These are phyloP conservation scores for Sebastes flavidus DNA, from an alignment of 2,797 vertebrate genomes.

Conservation along the genomic window DNA sequence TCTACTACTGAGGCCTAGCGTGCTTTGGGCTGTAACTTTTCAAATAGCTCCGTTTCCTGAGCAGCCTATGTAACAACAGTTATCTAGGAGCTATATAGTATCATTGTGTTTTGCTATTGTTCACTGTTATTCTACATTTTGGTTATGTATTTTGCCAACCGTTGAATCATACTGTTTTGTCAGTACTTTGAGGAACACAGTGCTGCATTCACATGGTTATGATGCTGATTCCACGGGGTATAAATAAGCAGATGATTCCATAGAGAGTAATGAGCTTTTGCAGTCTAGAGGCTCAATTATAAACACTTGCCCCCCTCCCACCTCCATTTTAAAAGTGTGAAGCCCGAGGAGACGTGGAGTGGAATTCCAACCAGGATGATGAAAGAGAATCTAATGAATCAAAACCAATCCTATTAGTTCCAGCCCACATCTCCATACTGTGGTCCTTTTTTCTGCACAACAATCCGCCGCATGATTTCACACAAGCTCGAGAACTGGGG, in stretches of 20 bases:
- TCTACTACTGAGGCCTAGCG: not conserved
- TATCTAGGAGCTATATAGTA: not conserved
- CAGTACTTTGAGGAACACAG: constrained; percentile 5
- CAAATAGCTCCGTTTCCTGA: not conserved
- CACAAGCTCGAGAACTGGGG: constrained; percentile 70
- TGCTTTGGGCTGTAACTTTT: not conserved
- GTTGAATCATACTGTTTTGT: constrained; percentile 15
- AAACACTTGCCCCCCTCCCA: constrained; percentile 58
- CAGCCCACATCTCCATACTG: constrained; percentile 85
- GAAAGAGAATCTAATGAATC: constrained; percentile 92
- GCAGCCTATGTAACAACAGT: not conserved
- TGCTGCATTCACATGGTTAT: constrained; percentile 29
- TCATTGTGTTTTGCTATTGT: not conserved
- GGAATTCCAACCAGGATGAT: constrained; percentile 89
- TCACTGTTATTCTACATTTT: not conserved
- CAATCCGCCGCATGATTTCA: constrained; percentile 78
- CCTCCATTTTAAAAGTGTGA: constrained; percentile 82
- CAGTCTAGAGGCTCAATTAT: constrained; percentile 68
- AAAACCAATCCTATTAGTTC: constrained; percentile 93
- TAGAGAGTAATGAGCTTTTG: constrained; percentile 61
- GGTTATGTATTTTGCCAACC: not conserved
- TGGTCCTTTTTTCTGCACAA: constrained; percentile 71
- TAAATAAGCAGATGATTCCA: constrained; percentile 60
- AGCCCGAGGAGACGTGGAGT: constrained; percentile 84
- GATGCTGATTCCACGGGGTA: constrained; percentile 41